Evolutionary conservation across 1,140 invertebrate genomes (phyloP).

Genomic region (Leucophenga varia): DNA sequence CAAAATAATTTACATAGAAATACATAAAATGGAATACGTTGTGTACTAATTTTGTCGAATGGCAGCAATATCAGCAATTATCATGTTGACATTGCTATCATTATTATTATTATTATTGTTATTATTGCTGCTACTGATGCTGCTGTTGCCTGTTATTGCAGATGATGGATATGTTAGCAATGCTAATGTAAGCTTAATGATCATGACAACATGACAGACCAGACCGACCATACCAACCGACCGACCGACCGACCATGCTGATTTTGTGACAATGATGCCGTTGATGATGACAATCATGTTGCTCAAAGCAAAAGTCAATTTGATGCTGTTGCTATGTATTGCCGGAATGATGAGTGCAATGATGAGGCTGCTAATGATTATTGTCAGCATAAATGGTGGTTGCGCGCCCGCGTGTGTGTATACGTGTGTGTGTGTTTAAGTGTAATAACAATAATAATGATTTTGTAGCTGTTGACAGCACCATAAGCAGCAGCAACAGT

Average conservation of each 20-base stretch:
- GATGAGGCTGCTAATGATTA: constrained; percentile 47
- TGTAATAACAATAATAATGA: too few species aligned
- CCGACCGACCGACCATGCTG: constrained; percentile 7
- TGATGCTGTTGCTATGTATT: too few species aligned
- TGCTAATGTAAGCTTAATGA: constrained; percentile 52
- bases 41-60: too few species aligned
- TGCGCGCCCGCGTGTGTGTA: too few species aligned
- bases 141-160: constrained; percentile 33
- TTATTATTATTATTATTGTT: constrained; percentile 2
- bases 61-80: constrained; percentile 18
- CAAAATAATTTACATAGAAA: constrained; percentile 52
- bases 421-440: too few species aligned
- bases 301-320: too few species aligned
- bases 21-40: constrained; percentile 36
- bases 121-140: background rate
- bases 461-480: too few species aligned
- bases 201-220: too few species aligned
- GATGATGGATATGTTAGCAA: constrained; percentile 51
- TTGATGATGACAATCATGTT: constrained; percentile 15
- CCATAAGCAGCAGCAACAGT: too few species aligned
- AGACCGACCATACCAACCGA: too few species aligned
- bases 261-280: constrained; percentile 1
- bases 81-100: background rate
- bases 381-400: too few species aligned
- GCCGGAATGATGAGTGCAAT: constrained; percentile 35